These are phyloP conservation scores for Odocoileus hemionus DNA, from an alignment of 2,113 vertebrate genomes.

Conservation along the genomic window DNA sequence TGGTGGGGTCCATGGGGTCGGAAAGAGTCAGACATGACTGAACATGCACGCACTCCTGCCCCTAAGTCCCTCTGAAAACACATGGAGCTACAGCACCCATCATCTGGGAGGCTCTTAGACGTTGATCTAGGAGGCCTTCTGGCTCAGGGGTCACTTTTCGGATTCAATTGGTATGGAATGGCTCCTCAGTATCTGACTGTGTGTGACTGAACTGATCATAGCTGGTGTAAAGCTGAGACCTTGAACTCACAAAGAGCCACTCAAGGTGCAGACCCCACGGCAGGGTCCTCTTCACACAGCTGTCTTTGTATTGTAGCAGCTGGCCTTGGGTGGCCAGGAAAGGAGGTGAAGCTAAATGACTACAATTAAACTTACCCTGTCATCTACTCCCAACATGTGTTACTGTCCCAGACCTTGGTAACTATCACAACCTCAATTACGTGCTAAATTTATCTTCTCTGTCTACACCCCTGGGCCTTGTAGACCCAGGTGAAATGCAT, in stretches of 20 bases:
- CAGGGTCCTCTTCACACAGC: neutral
- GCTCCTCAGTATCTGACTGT: neutral
- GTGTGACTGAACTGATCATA: neutral
- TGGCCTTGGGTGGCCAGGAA: neutral
- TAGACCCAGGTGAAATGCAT: neutral
- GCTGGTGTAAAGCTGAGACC: neutral
- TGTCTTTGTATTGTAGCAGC: neutral
- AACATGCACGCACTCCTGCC: neutral
- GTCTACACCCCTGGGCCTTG: neutral
- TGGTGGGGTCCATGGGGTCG: neutral
- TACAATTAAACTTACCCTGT: neutral
- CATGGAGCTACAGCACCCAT: neutral
- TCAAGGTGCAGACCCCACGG: too few relatives aligned
- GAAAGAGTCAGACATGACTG: neutral
- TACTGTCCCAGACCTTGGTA: neutral
- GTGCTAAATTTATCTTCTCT: neutral
- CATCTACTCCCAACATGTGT: neutral
- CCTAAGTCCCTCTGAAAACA: neutral
- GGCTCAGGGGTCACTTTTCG: neutral
- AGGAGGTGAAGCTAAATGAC: neutral
- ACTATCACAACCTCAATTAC: neutral
- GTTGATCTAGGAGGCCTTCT: neutral
- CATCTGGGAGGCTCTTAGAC: neutral
- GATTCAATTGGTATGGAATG: neutral
- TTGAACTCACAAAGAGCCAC: neutral